A percentile compares a stretch with the other conserved stretches of the same genome.
These are phyloP conservation scores for Meloidogyne chitwoodi DNA, from an alignment of 1,140 invertebrate species.

Conservation along the genomic window DNA sequence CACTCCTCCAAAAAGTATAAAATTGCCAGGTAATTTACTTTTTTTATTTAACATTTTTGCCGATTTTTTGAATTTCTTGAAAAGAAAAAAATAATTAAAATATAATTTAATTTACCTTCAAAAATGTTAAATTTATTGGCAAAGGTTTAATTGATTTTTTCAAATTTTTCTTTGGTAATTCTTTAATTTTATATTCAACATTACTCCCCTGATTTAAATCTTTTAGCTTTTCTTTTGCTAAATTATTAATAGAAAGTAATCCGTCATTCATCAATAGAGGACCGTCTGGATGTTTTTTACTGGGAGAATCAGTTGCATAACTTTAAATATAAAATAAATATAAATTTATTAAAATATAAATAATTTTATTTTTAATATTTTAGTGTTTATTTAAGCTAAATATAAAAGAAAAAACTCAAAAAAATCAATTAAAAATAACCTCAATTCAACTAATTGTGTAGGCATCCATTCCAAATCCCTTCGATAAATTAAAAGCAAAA, in stretches of 20 bases:
- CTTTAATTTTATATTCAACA: conserved; percentile 5
- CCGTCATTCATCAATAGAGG: conserved; percentile 31
- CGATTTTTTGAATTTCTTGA: conserved; percentile 28
- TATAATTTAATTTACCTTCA: not conserved
- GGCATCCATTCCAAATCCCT: conserved; percentile 3
- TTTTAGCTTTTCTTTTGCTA: not conserved
- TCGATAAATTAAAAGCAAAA: not conserved
- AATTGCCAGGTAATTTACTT: conserved; percentile 15
- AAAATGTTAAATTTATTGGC: not conserved
- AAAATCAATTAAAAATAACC: not conserved
- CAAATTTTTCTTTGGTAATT: not conserved
- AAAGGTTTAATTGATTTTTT: not conserved
- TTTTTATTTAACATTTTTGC: conserved; percentile 29
- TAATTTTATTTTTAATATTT: too few relatives aligned
- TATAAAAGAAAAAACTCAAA: too few relatives aligned
- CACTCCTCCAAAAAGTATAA: conserved; percentile 43
- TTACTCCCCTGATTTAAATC: not conserved
- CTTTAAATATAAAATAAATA: not conserved
- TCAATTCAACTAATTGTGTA: not conserved
- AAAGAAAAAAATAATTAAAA: not conserved
- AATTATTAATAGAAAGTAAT: not conserved
- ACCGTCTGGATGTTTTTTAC: conserved; percentile 39
- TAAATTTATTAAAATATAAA: too few relatives aligned
- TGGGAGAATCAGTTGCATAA: not conserved
- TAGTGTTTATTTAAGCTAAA: too few relatives aligned